phyloP scores from a whole-genome alignment of 1,140 invertebrate genomes.

The Drosophila takahashii region DNA sequence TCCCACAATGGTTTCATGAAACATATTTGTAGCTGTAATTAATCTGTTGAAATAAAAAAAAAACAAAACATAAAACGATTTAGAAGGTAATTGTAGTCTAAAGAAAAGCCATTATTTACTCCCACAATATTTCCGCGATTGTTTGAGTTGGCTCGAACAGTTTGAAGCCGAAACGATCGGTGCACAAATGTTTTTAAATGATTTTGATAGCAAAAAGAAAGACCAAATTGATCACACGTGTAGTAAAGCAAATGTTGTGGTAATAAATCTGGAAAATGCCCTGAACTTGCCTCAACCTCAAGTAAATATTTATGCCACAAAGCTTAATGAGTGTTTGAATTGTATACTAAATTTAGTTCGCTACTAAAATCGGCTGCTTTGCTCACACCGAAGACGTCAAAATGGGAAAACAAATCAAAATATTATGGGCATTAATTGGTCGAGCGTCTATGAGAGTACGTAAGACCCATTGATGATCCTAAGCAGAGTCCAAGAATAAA shows the following conservation, averaged over 20 bases:
- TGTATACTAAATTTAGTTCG: conserved; percentile 58
- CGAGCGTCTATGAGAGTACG: conserved; percentile 30
- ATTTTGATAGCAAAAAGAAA: conserved; percentile 27
- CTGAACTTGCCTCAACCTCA: conserved; percentile 26
- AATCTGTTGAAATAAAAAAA: conserved; percentile 8
- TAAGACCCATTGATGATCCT: conserved; percentile 56
- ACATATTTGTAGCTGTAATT: conserved; percentile 17
- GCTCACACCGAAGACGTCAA: conserved; percentile 49
- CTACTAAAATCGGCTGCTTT: conserved; percentile 25
- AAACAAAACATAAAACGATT: conserved; percentile 16
- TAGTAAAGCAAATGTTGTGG: conserved; percentile 10
- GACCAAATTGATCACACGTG: conserved; percentile 36
- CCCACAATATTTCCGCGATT: conserved; percentile 18
- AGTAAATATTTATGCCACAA: conserved; percentile 58
- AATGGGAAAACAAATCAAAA: conserved; percentile 52
- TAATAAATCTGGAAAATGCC: conserved; percentile 39
- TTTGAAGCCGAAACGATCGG: conserved; percentile 14
- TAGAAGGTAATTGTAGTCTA: conserved; percentile 7
- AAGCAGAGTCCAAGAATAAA: conserved; percentile 39
- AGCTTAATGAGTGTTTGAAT: conserved; percentile 40
- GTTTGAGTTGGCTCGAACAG: conserved; percentile 11
- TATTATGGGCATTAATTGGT: conserved; percentile 50
- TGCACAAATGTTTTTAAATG: conserved; percentile 37
- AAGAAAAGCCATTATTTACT: conserved; percentile 11
- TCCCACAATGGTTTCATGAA: conserved; percentile 19